Conservation (phyloP, 2,113 vertebrate species). For the Corydoras maculifer region DNA sequence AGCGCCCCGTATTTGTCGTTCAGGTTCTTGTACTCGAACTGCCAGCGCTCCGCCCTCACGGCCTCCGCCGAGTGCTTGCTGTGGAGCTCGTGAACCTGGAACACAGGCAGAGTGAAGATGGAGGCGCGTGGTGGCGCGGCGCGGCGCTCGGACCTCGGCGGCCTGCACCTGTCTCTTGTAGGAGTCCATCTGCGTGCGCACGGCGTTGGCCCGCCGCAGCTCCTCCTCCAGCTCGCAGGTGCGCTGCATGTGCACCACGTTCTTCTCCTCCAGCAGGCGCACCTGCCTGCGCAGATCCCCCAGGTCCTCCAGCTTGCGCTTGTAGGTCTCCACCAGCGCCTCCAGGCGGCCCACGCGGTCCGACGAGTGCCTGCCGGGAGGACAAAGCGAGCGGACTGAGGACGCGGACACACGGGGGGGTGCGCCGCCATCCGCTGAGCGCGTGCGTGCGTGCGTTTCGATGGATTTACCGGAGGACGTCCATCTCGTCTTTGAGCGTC, state of each 20-base stretch:
- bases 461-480: conserved; percentile 72
- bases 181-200: conserved; percentile 74
- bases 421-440: too few species aligned
- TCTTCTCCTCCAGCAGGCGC: conserved; percentile 83
- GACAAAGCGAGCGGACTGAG: too few species aligned
- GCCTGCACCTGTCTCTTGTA: conserved; percentile 73
- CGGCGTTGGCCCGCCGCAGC: conserved; percentile 68
- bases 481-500: conserved; percentile 84
- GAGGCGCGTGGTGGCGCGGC: too few species aligned
- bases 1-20: conserved; percentile 75
- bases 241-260: conserved; percentile 79
- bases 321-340: conserved; percentile 76
- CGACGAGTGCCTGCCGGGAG: conserved; percentile 72
- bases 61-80: conserved; percentile 74
- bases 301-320: conserved; percentile 81
- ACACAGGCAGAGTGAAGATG: conserved; percentile 4
- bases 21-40: conserved; percentile 81
- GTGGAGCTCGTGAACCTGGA: conserved; percentile 77
- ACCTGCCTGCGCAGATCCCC: conserved; percentile 82
- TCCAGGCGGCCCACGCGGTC: conserved; percentile 81
- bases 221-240: conserved; percentile 89
- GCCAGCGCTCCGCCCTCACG: conserved; percentile 84
- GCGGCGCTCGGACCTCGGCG: too few species aligned
- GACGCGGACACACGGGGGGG: too few species aligned
- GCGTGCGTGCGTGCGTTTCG: background rate